Percentiles rank a stretch among this genome's conserved stretches.
phyloP scores from a whole-genome alignment of 2,113 vertebrate species.

The Leuciscus idus region DNA sequence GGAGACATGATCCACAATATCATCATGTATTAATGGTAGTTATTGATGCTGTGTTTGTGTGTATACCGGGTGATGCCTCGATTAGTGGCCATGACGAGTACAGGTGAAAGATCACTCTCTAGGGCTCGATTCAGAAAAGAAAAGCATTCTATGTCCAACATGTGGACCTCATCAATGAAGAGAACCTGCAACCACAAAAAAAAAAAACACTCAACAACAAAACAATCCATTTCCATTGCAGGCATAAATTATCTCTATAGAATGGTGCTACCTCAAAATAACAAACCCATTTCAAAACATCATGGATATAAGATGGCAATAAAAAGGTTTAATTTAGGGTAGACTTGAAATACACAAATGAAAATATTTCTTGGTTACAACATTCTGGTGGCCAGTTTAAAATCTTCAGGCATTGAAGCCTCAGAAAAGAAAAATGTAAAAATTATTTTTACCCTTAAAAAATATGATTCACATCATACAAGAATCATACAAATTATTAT shows the following conservation, averaged over 20 bases:
- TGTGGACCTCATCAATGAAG: slow-evolving; percentile 94
- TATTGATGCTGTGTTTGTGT: background rate
- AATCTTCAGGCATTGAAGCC: background rate
- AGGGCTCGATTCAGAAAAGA: slow-evolving; percentile 92
- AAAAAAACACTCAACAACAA: background rate
- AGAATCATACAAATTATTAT: background rate
- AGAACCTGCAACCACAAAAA: slow-evolving; percentile 78
- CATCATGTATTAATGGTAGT: background rate
- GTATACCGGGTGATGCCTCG: slow-evolving; percentile 88
- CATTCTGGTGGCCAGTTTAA: background rate
- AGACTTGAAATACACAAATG: background rate
- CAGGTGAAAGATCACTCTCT: slow-evolving; percentile 90
- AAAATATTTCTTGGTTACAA: background rate
- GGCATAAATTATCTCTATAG: background rate
- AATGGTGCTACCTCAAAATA: background rate
- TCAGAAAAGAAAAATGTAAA: background rate
- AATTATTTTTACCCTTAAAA: background rate
- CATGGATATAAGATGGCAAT: background rate
- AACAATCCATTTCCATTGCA: background rate
- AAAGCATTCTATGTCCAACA: slow-evolving; percentile 95
- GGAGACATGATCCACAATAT: background rate
- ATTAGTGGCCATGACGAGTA: slow-evolving; percentile 95
- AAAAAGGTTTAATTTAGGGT: background rate
- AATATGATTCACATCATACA: background rate
- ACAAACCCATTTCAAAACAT: background rate